Evolutionary conservation across 2,797 vertebrate species (phyloP).

Genomic region (Toxotes lorentzi): DNA sequence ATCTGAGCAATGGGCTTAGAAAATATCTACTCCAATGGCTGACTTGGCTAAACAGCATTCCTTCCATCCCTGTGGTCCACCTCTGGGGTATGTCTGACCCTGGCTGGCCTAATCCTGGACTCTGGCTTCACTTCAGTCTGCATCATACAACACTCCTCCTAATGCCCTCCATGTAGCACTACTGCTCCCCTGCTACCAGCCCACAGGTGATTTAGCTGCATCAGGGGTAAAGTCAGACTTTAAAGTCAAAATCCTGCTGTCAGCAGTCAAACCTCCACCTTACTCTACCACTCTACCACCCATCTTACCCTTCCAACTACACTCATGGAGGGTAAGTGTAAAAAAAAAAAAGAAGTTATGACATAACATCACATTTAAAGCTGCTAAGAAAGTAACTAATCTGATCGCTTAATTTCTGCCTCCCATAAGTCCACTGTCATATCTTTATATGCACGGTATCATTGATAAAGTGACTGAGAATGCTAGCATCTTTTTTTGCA

Average conservation of each 20-base stretch:
- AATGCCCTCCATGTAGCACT: neutral
- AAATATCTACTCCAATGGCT: constrained; percentile 34
- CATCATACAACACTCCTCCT: constrained; percentile 7
- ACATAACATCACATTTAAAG: neutral
- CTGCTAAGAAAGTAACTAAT: neutral
- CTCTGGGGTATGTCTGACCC: constrained; percentile 43
- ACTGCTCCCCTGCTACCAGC: constrained; percentile 1
- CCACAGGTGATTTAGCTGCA: neutral
- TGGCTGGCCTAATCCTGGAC: constrained; percentile 36
- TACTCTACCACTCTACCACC: neutral
- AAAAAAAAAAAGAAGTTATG: neutral
- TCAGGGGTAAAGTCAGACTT: neutral
- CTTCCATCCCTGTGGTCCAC: constrained; percentile 56
- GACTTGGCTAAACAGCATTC: constrained; percentile 47
- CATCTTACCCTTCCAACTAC: neutral
- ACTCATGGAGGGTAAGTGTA: neutral
- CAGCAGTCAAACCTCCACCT: neutral
- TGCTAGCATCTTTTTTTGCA: no score
- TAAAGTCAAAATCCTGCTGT: neutral
- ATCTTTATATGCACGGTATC: neutral
- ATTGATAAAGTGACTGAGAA: neutral
- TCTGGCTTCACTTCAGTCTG: constrained; percentile 17
- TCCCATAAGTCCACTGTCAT: neutral
- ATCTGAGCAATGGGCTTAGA: constrained; percentile 27
- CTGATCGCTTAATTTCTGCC: neutral